Evolutionary conservation across 2,888 invertebrate species (phyloP), one percentile per base, ranked within the genome.

Genomic region (Subacronicta megacephala): DNA sequence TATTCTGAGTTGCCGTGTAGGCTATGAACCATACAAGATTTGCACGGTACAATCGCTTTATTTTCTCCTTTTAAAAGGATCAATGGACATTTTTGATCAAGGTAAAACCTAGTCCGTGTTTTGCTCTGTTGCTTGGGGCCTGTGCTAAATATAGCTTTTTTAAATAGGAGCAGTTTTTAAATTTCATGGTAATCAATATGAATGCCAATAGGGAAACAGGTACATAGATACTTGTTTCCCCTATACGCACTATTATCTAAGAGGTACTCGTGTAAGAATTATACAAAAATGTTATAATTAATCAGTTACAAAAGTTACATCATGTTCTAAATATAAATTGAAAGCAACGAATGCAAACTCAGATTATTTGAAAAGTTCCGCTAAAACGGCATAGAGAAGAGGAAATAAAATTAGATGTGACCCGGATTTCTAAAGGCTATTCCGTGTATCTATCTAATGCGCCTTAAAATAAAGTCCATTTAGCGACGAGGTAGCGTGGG

Each of bases 391-490:
- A 59, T 64, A 76, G 64, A 46, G 62, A 62, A 77, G 52, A 72
- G 69, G 61, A 63, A 78, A 81, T 81, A 78, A 84, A 87, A 82
- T 75, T 76, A 73, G 68, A 71, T 57, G 53, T 74, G 87, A 83
- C 84, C 87, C 64, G 74, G 77, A 81, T 89, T 82, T 65, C 51
- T 51, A 70, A 78, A 79, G 75, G 76, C 72, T 74, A 62, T 75
- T 72, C 55, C 64, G 58, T 74, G 69, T 78, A 72, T 70, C 59
- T 63, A 68, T 71, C 78, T 80, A 79, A 80, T 83, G 78, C 73
- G 75, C 66, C 64, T 75, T 76, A 80, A 88, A 89, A 88, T 88
- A 85, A 75, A 80, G 56, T 79, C 78, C 75, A 81, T 83, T 81
- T 80, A 81, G 75, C 71, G 51, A 62, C 44, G 51, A 42, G 20